Evolutionary conservation across 2,888 invertebrate genomes (phyloP), one percentile per base, ranked within the genome.

Genomic region (Leuctra nigra): DNA sequence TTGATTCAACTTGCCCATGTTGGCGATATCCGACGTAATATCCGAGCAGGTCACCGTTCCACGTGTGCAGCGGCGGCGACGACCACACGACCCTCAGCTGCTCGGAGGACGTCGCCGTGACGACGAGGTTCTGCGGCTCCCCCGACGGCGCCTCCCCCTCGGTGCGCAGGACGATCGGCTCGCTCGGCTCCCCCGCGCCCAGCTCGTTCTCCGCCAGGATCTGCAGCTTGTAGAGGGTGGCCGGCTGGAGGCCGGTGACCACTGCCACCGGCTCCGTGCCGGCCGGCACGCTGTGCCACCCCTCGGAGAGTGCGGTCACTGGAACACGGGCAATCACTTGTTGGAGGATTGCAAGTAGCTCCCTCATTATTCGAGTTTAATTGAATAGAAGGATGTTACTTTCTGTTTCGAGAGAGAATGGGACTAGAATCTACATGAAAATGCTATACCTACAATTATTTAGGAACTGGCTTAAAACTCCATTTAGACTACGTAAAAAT

Each of bases 131-230:
- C 58, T 66, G 65, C 14, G 69, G 69, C 38, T 67, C 64, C 3
- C 66, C 73, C 59, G 76, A 73, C 16, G 78, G 78, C 7, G 77
- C 73, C 60, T 66, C 66, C 29, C 65, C 65, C 11, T 66, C 63
- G 20, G 68, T 68, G 16, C 64, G 62, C 48, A 69, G 64, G 59
- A 67, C 64, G 23, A 68, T 62, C 41, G 66, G 63, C 55, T 66
- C 64, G 65, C 64, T 65, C 6, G 66, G 68, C 29, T 65, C 64
- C 36, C 73, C 70, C 18, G 67, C 65, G 0, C 74, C 74, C 14
- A 74, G 67, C 4, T 68, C 66, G 61, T 74, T 75, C 58, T 69
- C 69, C 14, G 74, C 74, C 48, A 71, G 61, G 4, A 74, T 68
- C 14, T 73, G 64, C 20, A 74, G 64, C 56, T 70, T 67, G 64